A percentile compares a stretch with the other conserved stretches of the same genome.
Conservation (phyloP, 2,888 invertebrate genomes). For the Heliconius erato region DNA sequence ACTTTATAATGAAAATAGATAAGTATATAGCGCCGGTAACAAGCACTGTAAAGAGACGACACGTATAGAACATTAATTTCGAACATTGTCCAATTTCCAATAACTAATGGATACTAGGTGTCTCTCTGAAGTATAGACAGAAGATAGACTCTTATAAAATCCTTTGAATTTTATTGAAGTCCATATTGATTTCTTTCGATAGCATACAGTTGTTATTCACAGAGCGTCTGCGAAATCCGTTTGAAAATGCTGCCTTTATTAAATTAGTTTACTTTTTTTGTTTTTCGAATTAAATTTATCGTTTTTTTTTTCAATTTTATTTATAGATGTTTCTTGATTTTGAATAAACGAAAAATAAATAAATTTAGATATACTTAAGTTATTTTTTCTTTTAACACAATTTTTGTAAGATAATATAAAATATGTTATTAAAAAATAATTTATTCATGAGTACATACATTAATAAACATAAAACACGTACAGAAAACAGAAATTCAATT, state of each 20-base stretch:
- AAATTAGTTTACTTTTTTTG: not conserved
- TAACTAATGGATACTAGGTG: not conserved
- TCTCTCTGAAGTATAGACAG: conserved; percentile 7
- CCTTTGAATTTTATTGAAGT: conserved; percentile 35
- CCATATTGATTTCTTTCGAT: conserved; percentile 36
- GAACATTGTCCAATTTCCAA: too few relatives aligned
- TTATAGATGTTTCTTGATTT: not conserved
- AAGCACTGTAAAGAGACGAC: too few relatives aligned
- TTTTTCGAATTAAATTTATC: not conserved
- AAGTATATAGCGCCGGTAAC: too few relatives aligned
- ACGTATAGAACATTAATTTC: too few relatives aligned
- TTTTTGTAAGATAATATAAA: too few relatives aligned
- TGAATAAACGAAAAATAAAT: too few relatives aligned
- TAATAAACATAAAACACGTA: not conserved
- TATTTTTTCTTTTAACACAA: too few relatives aligned
- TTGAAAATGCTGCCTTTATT: conserved; percentile 16
- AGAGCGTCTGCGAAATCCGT: conserved; percentile 26
- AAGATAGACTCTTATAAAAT: conserved; percentile 30
- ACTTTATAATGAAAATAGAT: too few relatives aligned
- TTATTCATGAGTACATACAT: too few relatives aligned
- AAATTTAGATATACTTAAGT: too few relatives aligned
- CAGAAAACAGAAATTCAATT: not conserved
- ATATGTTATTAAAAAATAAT: too few relatives aligned
- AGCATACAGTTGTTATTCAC: conserved; percentile 32
- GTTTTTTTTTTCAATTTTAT: not conserved